Evolutionary conservation across 1,140 invertebrate species (phyloP), one percentile per base, ranked within the genome.

Genomic region (Lepidurus apus): DNA sequence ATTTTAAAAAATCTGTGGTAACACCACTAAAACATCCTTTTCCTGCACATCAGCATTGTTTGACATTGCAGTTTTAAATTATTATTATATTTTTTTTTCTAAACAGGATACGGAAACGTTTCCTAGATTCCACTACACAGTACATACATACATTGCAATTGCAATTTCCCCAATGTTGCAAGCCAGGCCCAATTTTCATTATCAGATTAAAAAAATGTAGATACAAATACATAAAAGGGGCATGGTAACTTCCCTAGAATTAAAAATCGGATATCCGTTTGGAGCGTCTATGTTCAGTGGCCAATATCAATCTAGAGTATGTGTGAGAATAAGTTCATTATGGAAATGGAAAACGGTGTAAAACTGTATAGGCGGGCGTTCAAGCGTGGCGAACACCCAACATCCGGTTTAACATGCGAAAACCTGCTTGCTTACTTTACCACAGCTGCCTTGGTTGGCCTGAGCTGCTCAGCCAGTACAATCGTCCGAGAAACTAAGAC

Each of bases 281-380:
- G 53, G 7, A 21, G 17, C 21, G 7, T 17, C 21, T 13, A 65
- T 17, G 53, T 17, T 65, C 53, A 65, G 13, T 65, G 53, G 53
- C 53, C 53, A 65, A 65, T 11, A 65, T 65, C 53, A n/a, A 65
- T 65, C 53, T 7, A 17, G 13, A 21, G 4, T 47, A 47, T 65
- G 53, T 65, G 53, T 65, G 53, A 65, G 53, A 65, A 65, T 65
- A 65, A 13, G 53, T 65, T 65, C 53, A 65, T 65, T 65, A 65
- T 65, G 53, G 53, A 65, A 65, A 21, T 65, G 21, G 53, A 65
- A 65, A 65, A 65, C 13, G n/a, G 53, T 65, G 53, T 13, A 65
- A 65, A 65, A 21, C 53, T 65, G 53, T 17, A 65, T 21, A 65
- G 53, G 21, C 17, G 53, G 13, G n/a, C 17, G 21, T 65, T 7